A percentile compares a stretch with the other conserved stretches of the same genome.
phyloP scores from a whole-genome alignment of 2,113 vertebrate genomes.

The Coptodon bakossiorum region DNA sequence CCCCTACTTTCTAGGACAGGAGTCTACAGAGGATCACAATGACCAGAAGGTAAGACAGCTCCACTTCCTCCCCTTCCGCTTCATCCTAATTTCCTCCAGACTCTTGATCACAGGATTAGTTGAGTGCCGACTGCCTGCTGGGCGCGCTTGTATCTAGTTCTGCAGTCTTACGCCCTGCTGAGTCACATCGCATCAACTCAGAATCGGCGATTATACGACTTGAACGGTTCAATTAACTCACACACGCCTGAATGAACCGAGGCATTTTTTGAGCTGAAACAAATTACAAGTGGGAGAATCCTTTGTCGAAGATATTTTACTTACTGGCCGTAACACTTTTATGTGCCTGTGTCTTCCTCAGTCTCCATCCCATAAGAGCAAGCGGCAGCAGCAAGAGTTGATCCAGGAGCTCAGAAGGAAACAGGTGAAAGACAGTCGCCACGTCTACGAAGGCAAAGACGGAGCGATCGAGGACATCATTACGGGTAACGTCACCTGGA shows the following conservation, averaged over 20 bases:
- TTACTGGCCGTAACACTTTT: neutral
- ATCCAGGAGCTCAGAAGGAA: constrained; percentile 87
- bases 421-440: constrained; percentile 93
- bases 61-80: neutral
- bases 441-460: constrained; percentile 95
- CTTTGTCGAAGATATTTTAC: neutral
- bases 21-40: neutral
- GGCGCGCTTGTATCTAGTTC: constrained; percentile 6
- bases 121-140: neutral
- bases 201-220: neutral
- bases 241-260: neutral
- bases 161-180: constrained; percentile 6
- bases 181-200: constrained; percentile 11
- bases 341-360: constrained; percentile 29
- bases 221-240: constrained; percentile 8
- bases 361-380: constrained; percentile 79
- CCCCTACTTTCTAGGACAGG: neutral
- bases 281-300: neutral
- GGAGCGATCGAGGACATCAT: constrained; percentile 97
- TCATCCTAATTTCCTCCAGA: neutral
- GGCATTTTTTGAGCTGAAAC: neutral
- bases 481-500: constrained; percentile 75
- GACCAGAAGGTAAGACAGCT: neutral
- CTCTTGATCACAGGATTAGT: constrained; percentile 29
- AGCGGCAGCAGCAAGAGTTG: constrained; percentile 90